Conservation (phyloP, 2,888 invertebrate species). For the Heliconius ethilla region DNA sequence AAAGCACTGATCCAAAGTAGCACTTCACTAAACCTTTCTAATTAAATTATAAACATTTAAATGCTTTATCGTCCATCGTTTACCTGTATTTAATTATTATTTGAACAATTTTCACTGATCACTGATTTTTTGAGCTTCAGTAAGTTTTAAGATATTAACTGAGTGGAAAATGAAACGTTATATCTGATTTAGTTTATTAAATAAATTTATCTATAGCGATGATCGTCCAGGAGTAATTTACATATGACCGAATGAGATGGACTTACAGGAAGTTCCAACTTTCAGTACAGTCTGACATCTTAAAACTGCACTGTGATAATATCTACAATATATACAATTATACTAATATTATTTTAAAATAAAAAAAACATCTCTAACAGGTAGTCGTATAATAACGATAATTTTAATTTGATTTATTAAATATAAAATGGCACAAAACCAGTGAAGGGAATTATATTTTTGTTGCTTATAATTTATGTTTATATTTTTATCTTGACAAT, state of each 20-base stretch:
- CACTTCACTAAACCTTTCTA: constrained; percentile 49
- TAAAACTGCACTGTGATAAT: too few species aligned
- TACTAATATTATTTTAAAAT: too few species aligned
- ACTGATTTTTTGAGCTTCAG: constrained; percentile 30
- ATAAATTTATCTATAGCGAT: neutral
- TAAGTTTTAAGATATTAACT: constrained; percentile 5
- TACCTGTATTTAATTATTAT: constrained; percentile 50
- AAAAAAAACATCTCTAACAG: too few species aligned
- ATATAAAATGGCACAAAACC: too few species aligned
- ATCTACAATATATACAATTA: too few species aligned
- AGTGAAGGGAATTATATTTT: neutral
- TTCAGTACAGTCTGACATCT: too few species aligned
- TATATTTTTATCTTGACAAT: too few species aligned
- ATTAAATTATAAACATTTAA: constrained; percentile 63
- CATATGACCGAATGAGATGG: neutral
- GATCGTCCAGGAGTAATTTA: too few species aligned
- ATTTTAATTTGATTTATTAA: too few species aligned
- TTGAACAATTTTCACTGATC: constrained; percentile 50
- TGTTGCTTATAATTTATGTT: neutral
- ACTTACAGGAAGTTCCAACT: too few species aligned
- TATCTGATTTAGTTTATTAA: neutral
- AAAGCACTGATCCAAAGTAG: constrained; percentile 32
- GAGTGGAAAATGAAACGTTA: neutral
- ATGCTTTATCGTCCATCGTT: constrained; percentile 45
- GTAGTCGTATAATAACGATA: too few species aligned